phyloP scores from a whole-genome alignment of 1,140 invertebrate species.

The Holcopasites calliopsidis region DNA sequence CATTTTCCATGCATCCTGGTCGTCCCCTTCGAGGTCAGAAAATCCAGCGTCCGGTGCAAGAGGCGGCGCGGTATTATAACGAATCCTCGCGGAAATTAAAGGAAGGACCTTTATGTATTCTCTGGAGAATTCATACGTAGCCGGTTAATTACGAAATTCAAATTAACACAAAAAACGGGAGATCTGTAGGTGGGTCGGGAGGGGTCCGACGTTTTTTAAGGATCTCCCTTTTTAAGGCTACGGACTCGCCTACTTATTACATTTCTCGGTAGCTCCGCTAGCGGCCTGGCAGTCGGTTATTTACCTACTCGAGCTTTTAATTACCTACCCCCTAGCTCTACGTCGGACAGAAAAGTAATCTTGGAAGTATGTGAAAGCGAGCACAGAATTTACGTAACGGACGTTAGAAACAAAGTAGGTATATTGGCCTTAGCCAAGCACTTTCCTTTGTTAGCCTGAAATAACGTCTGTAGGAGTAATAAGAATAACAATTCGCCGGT shows the following conservation, averaged over 20 bases:
- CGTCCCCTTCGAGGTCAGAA: constrained; percentile 63
- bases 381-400: constrained; percentile 53
- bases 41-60: constrained; percentile 60
- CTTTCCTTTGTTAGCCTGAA: constrained; percentile 49
- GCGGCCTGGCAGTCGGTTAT: constrained; percentile 76
- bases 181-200: constrained; percentile 58
- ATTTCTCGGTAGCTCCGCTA: constrained; percentile 60
- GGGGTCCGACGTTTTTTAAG: constrained; percentile 67
- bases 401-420: constrained; percentile 62
- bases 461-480: constrained; percentile 47
- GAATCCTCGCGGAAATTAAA: constrained; percentile 78
- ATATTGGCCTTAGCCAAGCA: constrained; percentile 58
- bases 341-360: constrained; percentile 65
- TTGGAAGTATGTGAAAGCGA: constrained; percentile 65
- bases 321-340: constrained; percentile 69
- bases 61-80: constrained; percentile 62
- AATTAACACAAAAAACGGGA: constrained; percentile 80
- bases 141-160: constrained; percentile 80
- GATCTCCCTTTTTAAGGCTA: constrained; percentile 77
- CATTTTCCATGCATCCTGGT: constrained; percentile 54
- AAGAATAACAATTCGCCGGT: constrained; percentile 21
- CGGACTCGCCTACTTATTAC: constrained; percentile 71
- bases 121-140: constrained; percentile 72
- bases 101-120: constrained; percentile 75
- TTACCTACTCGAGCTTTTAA: constrained; percentile 80